These are phyloP conservation scores for Columba guinea DNA, from an alignment of 2,797 vertebrate species.

Conservation along the genomic window DNA sequence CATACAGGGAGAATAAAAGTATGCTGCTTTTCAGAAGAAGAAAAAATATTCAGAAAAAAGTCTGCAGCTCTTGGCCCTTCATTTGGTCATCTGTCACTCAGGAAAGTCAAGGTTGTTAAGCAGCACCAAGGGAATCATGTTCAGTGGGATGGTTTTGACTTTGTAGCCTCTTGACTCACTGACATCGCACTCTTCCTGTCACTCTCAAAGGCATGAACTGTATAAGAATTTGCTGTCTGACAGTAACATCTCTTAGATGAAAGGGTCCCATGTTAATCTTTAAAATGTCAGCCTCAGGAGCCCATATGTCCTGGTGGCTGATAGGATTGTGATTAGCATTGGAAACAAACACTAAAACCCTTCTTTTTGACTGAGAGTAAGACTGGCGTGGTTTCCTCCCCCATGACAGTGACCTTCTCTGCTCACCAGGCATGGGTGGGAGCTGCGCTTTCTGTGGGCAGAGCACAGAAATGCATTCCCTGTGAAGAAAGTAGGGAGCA, in stretches of 20 bases:
- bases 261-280: background rate
- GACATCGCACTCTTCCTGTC: background rate
- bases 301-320: background rate
- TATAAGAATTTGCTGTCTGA: background rate
- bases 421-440: background rate
- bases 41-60: background rate
- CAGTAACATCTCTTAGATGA: background rate
- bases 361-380: background rate
- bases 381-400: background rate
- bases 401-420: background rate
- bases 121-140: background rate
- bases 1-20: background rate
- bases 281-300: background rate
- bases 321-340: background rate
- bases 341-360: background rate
- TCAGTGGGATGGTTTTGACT: background rate
- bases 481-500: background rate
- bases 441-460: background rate
- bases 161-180: background rate
- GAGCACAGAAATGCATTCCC: background rate
- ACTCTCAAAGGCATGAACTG: background rate
- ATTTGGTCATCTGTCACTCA: constrained; percentile 6
- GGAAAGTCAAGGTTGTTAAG: constrained; percentile 2
- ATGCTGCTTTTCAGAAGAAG: background rate
- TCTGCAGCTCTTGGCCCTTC: background rate